phyloP scores from a whole-genome alignment of 2,113 vertebrate genomes.

The Triplophysa dalaica region DNA sequence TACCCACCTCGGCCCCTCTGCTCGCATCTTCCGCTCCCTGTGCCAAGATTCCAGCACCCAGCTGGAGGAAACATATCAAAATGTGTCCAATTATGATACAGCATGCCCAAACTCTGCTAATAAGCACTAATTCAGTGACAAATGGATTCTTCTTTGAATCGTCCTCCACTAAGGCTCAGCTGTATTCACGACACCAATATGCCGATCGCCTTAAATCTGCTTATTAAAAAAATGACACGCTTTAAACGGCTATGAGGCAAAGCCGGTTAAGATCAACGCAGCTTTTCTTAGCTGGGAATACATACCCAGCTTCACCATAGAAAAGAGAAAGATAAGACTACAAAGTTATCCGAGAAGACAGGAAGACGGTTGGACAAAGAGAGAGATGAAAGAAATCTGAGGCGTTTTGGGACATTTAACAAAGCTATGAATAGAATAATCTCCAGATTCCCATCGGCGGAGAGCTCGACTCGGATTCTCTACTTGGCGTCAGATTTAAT shows the following conservation, averaged over 20 bases:
- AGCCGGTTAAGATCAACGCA: not conserved
- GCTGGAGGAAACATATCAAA: conserved; percentile 79
- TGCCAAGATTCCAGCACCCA: conserved; percentile 61
- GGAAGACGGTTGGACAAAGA: not conserved
- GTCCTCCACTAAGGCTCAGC: conserved; percentile 66
- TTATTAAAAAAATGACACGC: conserved; percentile 54
- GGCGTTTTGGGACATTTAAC: conserved; percentile 33
- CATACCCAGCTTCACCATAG: not conserved
- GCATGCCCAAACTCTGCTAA: conserved; percentile 78
- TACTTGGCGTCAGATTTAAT: conserved; percentile 30
- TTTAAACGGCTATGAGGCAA: not conserved
- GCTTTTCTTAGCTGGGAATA: not conserved
- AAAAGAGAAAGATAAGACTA: conserved; percentile 16
- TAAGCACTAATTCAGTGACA: conserved; percentile 81
- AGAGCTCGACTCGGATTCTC: conserved; percentile 2
- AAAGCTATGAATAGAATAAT: conserved; percentile 19
- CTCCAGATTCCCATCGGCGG: conserved; percentile 22
- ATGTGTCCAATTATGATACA: conserved; percentile 79
- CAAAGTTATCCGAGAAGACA: conserved; percentile 25
- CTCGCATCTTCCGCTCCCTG: conserved; percentile 8
- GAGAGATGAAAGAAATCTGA: not conserved
- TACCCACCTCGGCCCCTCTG: conserved; percentile 26
- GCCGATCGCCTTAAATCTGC: conserved; percentile 76
- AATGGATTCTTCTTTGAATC: conserved; percentile 69
- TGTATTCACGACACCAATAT: conserved; percentile 77